phyloP scores from a whole-genome alignment of 1,140 invertebrate genomes.

The Macrotrachela quadricornifera region DNA sequence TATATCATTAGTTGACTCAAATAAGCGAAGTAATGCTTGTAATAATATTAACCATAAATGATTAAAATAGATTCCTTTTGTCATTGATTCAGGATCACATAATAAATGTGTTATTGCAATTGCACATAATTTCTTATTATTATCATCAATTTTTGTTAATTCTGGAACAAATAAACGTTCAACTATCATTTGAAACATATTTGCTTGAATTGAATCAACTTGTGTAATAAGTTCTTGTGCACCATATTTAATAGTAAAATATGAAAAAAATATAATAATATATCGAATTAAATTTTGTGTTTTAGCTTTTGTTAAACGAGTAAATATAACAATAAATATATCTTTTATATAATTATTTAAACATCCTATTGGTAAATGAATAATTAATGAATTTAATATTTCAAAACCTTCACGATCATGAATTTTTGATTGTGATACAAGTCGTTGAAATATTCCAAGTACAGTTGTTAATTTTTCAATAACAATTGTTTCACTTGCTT shows the following conservation, averaged over 20 bases:
- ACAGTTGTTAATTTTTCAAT: conserved; percentile 41
- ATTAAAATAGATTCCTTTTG: too few relatives aligned
- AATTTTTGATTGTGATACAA: conserved; percentile 71
- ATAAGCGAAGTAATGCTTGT: too few relatives aligned
- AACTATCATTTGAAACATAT: conserved; percentile 79
- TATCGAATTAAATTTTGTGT: conserved; percentile 75
- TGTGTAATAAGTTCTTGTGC: conserved; percentile 46
- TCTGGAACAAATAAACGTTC: conserved; percentile 65
- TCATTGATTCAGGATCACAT: too few relatives aligned
- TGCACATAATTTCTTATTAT: conserved; percentile 64
- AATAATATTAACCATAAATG: too few relatives aligned
- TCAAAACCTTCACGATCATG: conserved; percentile 91
- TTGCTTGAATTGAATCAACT: conserved; percentile 61
- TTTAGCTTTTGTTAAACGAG: conserved; percentile 67
- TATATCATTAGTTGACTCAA: too few relatives aligned
- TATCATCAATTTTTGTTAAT: conserved; percentile 58
- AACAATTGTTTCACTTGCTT: conserved; percentile 48
- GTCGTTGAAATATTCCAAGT: conserved; percentile 80
- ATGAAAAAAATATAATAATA: conserved; percentile 66
- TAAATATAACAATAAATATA: conserved; percentile 71
- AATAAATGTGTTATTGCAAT: conserved; percentile 44
- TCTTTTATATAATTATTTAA: conserved; percentile 58
- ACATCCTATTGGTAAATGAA: conserved; percentile 43
- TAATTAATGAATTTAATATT: conserved; percentile 59
- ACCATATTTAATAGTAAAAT: conserved; percentile 58